Evolutionary conservation across 2,888 invertebrate species (phyloP).

Genomic region (Heteropelma amictum): DNA sequence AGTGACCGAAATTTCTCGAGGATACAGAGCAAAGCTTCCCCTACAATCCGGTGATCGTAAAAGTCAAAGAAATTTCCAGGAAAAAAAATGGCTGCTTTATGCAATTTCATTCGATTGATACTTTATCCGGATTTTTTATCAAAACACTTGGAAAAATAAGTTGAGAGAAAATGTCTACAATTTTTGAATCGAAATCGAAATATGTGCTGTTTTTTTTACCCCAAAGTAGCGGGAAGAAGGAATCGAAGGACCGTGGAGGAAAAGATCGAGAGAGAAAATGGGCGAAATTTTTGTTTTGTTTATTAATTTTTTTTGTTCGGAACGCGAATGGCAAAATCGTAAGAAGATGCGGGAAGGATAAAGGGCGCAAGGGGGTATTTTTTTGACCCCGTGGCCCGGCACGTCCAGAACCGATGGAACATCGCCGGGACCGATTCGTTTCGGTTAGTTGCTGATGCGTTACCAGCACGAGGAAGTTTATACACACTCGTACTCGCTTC

Average conservation of each 20-base stretch:
- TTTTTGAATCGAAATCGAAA: too few relatives aligned
- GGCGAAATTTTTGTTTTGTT: slow-evolving; percentile 8
- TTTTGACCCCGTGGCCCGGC: slow-evolving; percentile 76
- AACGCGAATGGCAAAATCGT: slow-evolving; percentile 41
- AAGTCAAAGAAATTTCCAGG: too few relatives aligned
- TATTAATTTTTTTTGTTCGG: slow-evolving; percentile 49
- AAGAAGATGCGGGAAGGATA: slow-evolving; percentile 47
- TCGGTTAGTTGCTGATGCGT: slow-evolving; percentile 25
- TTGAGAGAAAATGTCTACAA: too few relatives aligned
- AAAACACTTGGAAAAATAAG: too few relatives aligned
- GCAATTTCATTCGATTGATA: too few relatives aligned
- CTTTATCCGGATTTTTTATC: too few relatives aligned
- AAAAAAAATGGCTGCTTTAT: too few relatives aligned
- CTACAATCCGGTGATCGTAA: too few relatives aligned
- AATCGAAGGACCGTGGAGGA: neutral
- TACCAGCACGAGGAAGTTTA: neutral
- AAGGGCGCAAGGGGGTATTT: slow-evolving; percentile 66
- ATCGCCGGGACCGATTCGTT: slow-evolving; percentile 35
- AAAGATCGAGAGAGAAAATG: neutral
- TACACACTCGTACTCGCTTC: neutral
- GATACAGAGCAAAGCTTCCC: too few relatives aligned
- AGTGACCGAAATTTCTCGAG: too few relatives aligned
- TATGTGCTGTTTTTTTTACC: too few relatives aligned
- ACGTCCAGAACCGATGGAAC: slow-evolving; percentile 74
- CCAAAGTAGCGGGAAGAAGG: too few relatives aligned